Evolutionary conservation across 1,140 invertebrate species (phyloP).

Genomic region (Platyura marginata): DNA sequence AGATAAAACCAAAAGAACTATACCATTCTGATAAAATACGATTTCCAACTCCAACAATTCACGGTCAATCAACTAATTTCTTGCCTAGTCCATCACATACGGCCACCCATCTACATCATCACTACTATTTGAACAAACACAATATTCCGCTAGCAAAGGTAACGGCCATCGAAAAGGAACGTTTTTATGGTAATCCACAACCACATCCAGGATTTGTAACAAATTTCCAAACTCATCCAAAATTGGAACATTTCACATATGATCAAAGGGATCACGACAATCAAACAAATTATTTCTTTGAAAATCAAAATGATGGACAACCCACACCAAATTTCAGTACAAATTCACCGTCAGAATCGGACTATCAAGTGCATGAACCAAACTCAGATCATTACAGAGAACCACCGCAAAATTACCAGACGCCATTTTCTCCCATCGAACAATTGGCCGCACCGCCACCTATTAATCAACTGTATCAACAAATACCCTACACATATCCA

Average conservation of each 20-base stretch:
- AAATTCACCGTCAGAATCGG: too few relatives aligned
- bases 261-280: too few relatives aligned
- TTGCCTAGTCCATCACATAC: background rate
- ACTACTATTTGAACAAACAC: constrained; percentile 20
- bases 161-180: constrained; percentile 3
- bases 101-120: constrained; percentile 23
- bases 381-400: background rate
- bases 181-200: too few relatives aligned
- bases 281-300: too few relatives aligned
- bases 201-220: too few relatives aligned
- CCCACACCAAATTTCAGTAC: too few relatives aligned
- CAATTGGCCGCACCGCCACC: background rate
- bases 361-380: background rate
- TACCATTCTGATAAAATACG: background rate
- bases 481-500: background rate
- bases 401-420: background rate
- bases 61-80: background rate
- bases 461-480: background rate
- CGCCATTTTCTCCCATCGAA: background rate
- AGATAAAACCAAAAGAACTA: too few relatives aligned
- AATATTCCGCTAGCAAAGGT: constrained; percentile 8
- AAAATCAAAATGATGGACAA: too few relatives aligned
- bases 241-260: too few relatives aligned
- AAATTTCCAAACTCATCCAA: too few relatives aligned
- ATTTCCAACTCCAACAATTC: background rate